phyloP scores from a whole-genome alignment of 2,113 vertebrate species.

The Poeciliopsis turrubarensis region DNA sequence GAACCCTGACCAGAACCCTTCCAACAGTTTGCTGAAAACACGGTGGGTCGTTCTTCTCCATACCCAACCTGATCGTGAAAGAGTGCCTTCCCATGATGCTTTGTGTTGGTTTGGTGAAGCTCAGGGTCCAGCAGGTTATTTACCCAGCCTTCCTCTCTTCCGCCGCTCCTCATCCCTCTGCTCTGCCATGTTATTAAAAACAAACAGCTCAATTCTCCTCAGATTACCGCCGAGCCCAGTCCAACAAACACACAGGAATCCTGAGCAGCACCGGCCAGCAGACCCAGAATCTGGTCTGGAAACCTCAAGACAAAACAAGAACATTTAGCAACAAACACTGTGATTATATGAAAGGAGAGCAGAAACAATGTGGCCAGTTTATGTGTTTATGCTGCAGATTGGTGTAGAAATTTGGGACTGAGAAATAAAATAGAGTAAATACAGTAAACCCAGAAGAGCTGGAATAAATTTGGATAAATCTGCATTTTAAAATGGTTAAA shows the following conservation, averaged over 20 bases:
- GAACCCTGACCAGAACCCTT: too few relatives aligned
- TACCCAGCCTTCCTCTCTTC: conserved; percentile 45
- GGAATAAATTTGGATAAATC: too few relatives aligned
- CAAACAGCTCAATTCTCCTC: conserved; percentile 65
- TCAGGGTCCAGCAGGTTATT: conserved; percentile 36
- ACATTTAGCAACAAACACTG: conserved; percentile 19
- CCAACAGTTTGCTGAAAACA: too few relatives aligned
- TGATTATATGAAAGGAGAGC: background rate
- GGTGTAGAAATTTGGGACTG: too few relatives aligned
- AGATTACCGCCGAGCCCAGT: conserved; percentile 19
- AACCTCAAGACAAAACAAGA: conserved; percentile 24
- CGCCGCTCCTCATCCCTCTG: conserved; percentile 44
- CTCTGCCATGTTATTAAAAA: conserved; percentile 72
- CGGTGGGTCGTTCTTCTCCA: too few relatives aligned
- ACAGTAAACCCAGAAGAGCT: too few relatives aligned
- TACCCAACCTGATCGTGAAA: too few relatives aligned
- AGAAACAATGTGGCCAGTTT: background rate
- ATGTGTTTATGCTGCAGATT: background rate
- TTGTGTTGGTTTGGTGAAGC: conserved; percentile 29
- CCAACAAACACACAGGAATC: conserved; percentile 22
- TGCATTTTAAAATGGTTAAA: too few relatives aligned
- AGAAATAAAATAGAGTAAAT: background rate
- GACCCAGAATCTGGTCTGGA: conserved; percentile 36
- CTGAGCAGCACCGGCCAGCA: conserved; percentile 4
- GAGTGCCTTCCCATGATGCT: conserved; percentile 3